Evolutionary conservation across 2,888 invertebrate species (phyloP).

Genomic region (Colostygia pectinataria): DNA sequence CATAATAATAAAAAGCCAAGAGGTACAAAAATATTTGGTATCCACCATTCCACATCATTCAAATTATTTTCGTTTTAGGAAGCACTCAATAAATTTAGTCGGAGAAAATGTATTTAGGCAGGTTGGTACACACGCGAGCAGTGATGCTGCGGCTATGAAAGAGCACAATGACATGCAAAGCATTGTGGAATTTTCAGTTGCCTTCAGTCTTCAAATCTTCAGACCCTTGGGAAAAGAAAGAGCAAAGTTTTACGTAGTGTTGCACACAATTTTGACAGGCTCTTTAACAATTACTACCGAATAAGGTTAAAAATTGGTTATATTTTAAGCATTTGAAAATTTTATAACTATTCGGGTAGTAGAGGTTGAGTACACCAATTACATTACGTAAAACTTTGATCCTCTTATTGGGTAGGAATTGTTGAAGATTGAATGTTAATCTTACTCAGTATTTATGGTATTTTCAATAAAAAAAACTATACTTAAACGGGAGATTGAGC

Average conservation of each 20-base stretch:
- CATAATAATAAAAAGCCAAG: no score
- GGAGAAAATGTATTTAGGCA: constrained; percentile 25
- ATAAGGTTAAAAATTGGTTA: constrained; percentile 6
- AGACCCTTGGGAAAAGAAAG: constrained; percentile 51
- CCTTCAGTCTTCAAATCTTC: constrained; percentile 33
- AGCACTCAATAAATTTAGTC: constrained; percentile 36
- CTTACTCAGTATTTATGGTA: background rate
- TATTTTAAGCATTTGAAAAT: background rate
- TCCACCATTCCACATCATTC: constrained; percentile 44
- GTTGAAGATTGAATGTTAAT: constrained; percentile 52
- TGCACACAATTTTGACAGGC: constrained; percentile 20
- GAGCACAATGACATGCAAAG: constrained; percentile 55
- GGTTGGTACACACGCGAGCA: constrained; percentile 48
- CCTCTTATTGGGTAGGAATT: constrained; percentile 56
- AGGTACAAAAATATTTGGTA: no score
- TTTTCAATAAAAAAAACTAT: no score
- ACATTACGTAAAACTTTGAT: constrained; percentile 60
- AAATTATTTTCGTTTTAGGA: constrained; percentile 29
- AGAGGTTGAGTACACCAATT: constrained; percentile 33
- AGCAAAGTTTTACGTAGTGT: constrained; percentile 61
- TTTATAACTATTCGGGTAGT: constrained; percentile 37
- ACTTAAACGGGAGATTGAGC: no score
- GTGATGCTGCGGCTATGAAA: constrained; percentile 44
- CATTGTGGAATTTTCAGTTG: constrained; percentile 38
- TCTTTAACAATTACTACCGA: constrained; percentile 67